A percentile compares a stretch with the other conserved stretches of the same genome.
Evolutionary conservation across 2,888 invertebrate genomes (phyloP).

Genomic region (Plutella xylostella): DNA sequence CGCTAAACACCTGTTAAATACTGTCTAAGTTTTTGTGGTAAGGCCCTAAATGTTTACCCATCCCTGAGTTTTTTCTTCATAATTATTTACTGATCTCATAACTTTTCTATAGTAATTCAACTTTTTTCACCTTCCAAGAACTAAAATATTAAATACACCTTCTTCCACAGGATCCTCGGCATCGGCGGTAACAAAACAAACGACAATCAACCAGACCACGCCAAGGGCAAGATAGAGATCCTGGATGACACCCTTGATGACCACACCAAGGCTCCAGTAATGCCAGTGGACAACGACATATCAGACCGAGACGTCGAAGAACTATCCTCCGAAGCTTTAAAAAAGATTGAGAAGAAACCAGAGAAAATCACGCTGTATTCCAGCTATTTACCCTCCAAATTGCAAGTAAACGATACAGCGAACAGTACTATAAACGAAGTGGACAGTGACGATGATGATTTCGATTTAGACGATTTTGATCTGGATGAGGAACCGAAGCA

Average conservation of each 20-base stretch:
- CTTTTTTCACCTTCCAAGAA: no score
- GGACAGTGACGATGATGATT: conserved; percentile 5
- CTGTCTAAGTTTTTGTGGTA: no score
- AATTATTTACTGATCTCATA: no score
- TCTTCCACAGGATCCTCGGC: conserved; percentile 40
- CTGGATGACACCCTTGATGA: conserved; percentile 32
- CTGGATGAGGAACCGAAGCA: conserved; percentile 22
- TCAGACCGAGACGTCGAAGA: conserved; percentile 45
- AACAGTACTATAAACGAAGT: conserved; percentile 16
- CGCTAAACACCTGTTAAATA: no score
- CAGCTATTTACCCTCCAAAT: conserved; percentile 32
- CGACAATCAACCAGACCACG: conserved; percentile 23
- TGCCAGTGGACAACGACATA: conserved; percentile 37
- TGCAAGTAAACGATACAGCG: conserved; percentile 18
- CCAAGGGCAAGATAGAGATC: conserved; percentile 35
- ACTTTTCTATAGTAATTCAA: no score
- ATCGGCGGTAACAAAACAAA: conserved; percentile 27
- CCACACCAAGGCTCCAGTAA: conserved; percentile 23
- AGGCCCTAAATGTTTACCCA: no score
- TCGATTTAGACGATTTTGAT: conserved; percentile 18
- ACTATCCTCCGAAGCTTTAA: conserved; percentile 34
- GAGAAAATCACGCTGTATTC: conserved; percentile 47
- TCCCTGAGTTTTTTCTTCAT: no score
- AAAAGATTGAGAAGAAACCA: conserved; percentile 40
- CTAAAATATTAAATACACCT: background rate